Evolutionary conservation across 2,888 invertebrate genomes (phyloP).

Genomic region (Cinara cedri): DNA sequence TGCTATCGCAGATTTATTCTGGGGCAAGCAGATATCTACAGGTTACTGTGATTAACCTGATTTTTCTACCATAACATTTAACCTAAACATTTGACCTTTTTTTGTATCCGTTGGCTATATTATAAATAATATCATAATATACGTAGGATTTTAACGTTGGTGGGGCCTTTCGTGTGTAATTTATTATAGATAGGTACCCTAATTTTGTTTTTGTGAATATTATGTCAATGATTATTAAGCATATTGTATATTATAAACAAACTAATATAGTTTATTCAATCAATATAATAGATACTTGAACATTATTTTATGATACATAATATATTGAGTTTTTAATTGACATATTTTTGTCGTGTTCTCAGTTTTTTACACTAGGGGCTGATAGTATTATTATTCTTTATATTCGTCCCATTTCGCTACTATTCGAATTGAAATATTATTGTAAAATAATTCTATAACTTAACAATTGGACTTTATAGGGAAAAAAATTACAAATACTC

Average conservation of each 20-base stretch:
- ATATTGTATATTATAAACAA: not conserved
- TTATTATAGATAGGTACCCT: not conserved
- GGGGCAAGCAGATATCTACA: slow-evolving; percentile 1
- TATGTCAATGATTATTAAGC: not conserved
- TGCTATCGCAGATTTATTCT: slow-evolving; percentile 3
- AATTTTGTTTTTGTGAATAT: not conserved
- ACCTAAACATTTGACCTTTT: slow-evolving; percentile 51
- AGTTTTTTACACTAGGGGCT: too few relatives aligned
- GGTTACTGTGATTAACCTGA: slow-evolving; percentile 47
- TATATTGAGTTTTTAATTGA: too few relatives aligned
- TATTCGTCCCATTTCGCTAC: too few relatives aligned
- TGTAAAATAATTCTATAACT: too few relatives aligned
- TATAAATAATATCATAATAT: not conserved
- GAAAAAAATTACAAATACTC: too few relatives aligned
- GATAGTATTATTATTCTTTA: too few relatives aligned
- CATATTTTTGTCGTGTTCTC: too few relatives aligned
- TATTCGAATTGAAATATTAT: too few relatives aligned
- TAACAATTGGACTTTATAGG: too few relatives aligned
- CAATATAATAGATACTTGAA: too few relatives aligned
- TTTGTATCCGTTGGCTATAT: not conserved
- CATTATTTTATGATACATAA: too few relatives aligned
- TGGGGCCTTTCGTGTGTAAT: not conserved
- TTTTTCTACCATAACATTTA: slow-evolving; percentile 51
- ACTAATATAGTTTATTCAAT: too few relatives aligned
- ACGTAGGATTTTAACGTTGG: not conserved